A percentile compares a stretch with the other conserved stretches of the same genome.
Conservation (phyloP, 1,140 invertebrate species). For the Drosophila insularis region DNA sequence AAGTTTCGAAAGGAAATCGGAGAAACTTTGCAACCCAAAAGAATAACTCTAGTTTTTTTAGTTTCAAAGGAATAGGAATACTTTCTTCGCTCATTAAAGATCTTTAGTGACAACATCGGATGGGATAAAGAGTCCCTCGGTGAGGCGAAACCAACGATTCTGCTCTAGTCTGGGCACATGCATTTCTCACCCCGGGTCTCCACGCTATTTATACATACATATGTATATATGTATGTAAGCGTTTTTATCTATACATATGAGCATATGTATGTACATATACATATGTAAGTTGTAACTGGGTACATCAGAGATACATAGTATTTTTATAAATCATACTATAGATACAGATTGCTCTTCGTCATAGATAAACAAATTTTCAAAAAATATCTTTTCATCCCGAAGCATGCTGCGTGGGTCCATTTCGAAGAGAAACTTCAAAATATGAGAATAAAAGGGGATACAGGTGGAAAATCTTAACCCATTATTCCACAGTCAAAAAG, state of each 20-base stretch:
- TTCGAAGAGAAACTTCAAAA: background rate
- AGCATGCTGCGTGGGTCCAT: background rate
- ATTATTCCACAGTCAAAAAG: background rate
- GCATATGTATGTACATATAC: background rate
- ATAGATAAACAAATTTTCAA: slow-evolving; percentile 4
- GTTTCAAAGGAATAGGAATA: too few species aligned
- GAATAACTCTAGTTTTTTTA: too few species aligned
- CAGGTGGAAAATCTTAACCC: too few species aligned
- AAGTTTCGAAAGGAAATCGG: too few species aligned
- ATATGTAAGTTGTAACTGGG: background rate
- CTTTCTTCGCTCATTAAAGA: too few species aligned
- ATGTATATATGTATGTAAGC: background rate
- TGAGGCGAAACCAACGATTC: background rate
- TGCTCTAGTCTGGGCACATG: slow-evolving; percentile 5
- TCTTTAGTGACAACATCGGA: background rate
- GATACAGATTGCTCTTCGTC: background rate
- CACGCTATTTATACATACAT: slow-evolving; percentile 14
- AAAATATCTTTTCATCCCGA: background rate
- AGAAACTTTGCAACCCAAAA: too few species aligned
- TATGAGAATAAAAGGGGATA: background rate
- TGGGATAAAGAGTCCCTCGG: background rate
- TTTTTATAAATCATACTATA: background rate
- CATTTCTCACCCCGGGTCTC: slow-evolving; percentile 18
- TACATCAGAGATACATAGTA: background rate
- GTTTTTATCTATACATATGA: background rate